Evolutionary conservation across 2,888 invertebrate species (phyloP), one percentile per base, ranked within the genome.

Genomic region (Yponomeuta evonymella): DNA sequence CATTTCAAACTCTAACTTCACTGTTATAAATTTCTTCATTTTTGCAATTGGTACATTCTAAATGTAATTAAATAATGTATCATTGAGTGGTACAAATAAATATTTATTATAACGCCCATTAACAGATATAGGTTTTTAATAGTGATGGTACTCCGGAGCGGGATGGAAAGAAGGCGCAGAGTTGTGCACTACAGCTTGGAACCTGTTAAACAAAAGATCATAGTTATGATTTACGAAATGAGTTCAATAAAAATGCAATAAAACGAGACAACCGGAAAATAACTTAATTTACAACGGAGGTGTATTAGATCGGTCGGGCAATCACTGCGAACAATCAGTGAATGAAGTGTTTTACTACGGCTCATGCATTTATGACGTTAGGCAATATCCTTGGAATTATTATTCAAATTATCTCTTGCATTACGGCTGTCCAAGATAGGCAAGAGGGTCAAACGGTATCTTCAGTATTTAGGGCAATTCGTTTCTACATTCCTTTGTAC

Each of bases 141-240:
- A 78, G 69, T 78, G 75, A 48, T 76, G 75, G 72, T 78, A 75
- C 11, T 72, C 75, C 0, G 75, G 73, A 33, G 75, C 76, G 15
- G 76, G 75, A 71, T 80, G 79, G 69, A 77, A 72, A 48, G 75
- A 74, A n/a, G 77, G 77, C 12, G 75, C 78, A 0, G 79, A 76
- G 75, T 79, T 80, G 74, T 76, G 80, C 1, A 80, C 80, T 15
- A 80, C 74, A 23, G 80, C 80, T 73, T 80, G 79, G 75, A 80
- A 80, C 58, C 78, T 79, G 77, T 33, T 75, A 77, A 12, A 66
- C 2, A 10, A 33, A 67, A 71, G 33, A 63, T 23, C 23, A 43
- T 30, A 12, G 5, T 29, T 65, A 30, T 10, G 0, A 10, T 43
- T 43, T 43, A 43, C 6, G 43, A 43, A 43, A 43, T 43, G 43